Conservation (phyloP, 2,888 invertebrate species). For the Blastobasis lacticolella region DNA sequence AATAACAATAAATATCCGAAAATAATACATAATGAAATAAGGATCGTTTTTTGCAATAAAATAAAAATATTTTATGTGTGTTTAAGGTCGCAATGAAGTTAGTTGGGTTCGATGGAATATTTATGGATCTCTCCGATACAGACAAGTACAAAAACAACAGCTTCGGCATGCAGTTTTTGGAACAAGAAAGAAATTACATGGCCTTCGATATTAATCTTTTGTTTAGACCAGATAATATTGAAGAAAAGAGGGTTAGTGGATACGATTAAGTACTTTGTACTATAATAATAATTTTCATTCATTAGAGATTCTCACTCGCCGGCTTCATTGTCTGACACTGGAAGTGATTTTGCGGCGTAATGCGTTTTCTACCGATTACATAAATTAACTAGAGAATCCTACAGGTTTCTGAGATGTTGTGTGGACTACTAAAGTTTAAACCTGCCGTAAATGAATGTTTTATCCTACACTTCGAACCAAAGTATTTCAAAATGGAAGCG, state of each 20-base stretch:
- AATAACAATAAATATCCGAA: constrained; percentile 7
- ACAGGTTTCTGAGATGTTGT: background rate
- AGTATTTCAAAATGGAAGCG: no score
- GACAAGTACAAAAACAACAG: constrained; percentile 25
- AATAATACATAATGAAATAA: constrained; percentile 13
- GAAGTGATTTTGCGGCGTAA: no score
- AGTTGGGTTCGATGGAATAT: background rate
- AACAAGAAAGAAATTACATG: constrained; percentile 17
- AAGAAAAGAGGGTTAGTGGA: constrained; percentile 26
- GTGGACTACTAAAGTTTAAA: no score
- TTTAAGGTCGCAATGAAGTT: constrained; percentile 8
- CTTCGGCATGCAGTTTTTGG: constrained; percentile 27
- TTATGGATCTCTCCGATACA: constrained; percentile 23
- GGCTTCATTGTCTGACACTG: no score
- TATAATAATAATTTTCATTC: no score
- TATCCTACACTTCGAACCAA: no score
- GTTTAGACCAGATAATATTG: constrained; percentile 22
- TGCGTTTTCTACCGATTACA: no score
- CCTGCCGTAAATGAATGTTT: no score
- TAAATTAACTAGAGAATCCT: background rate
- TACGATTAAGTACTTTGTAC: background rate
- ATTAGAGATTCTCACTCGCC: no score
- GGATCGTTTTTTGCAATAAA: constrained; percentile 5
- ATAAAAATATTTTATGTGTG: constrained; percentile 8
- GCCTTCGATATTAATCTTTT: constrained; percentile 24